These are phyloP conservation scores for Aptenodytes forsteri DNA, from an alignment of 2,113 vertebrate genomes.

Conservation along the genomic window DNA sequence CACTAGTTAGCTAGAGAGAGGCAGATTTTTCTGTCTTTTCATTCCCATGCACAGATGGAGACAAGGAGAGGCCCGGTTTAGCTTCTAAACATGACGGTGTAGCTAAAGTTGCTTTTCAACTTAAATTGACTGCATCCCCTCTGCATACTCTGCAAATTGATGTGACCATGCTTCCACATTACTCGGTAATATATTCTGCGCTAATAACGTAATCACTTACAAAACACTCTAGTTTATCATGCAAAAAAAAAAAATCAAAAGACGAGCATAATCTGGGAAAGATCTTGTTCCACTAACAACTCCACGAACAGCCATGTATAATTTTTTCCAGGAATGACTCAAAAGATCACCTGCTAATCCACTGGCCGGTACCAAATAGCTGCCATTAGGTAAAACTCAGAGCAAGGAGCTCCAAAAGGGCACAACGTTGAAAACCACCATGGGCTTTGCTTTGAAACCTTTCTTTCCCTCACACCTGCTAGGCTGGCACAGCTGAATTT, in stretches of 20 bases:
- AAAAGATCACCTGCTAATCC: not conserved
- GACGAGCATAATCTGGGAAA: not conserved
- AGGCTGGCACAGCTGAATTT: not conserved
- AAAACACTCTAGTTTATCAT: not conserved
- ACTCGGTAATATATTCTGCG: not conserved
- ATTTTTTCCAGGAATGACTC: slow-evolving; percentile 25
- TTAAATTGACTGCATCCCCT: not conserved
- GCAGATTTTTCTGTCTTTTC: slow-evolving; percentile 1
- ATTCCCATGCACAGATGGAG: not conserved
- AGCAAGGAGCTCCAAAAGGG: not conserved
- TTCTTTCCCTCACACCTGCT: not conserved
- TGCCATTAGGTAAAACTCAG: not conserved
- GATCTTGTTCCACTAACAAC: slow-evolving; percentile 6
- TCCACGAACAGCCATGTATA: not conserved
- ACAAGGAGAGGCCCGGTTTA: not conserved
- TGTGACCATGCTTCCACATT: not conserved
- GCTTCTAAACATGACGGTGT: not conserved
- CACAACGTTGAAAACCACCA: not conserved
- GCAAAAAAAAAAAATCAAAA: not conserved
- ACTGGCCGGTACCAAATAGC: not conserved
- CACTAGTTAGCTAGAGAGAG: not conserved
- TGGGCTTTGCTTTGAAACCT: not conserved
- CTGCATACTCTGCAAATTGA: not conserved
- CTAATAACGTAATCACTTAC: not conserved
- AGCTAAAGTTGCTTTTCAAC: not conserved